Evolutionary conservation across 2,888 invertebrate genomes (phyloP), one percentile per base, ranked within the genome.

Genomic region (Gari tellinella): DNA sequence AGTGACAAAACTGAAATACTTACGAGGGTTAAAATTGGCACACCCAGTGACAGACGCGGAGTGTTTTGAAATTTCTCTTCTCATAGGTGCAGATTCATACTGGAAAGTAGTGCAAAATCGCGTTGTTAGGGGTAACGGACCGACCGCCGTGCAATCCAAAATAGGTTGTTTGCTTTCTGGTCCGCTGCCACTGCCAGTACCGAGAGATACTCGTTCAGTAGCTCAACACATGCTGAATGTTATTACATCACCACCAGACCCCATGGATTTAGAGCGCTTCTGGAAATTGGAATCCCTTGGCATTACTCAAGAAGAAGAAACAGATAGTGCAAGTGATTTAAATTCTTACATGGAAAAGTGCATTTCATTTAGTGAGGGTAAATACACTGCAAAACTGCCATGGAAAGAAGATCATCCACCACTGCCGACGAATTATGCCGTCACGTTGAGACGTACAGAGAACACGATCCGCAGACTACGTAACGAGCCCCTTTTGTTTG

Each of bases 11-110:
- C 10, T 31, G 10, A 31, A 31, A 31, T 31, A 31, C 4, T 31
- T 31, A 31, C 31, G 31, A 4, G 31, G 31, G 31, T 10, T 75
- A 15, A 62, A 41, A 26, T 31, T 69, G n/a, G 68, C 69, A 8
- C 73, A 73, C 46, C 60, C 66, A 12, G 26, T 58, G 19, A 10
- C 56, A 17, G 38, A 31, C 1, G 49, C 51, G 4, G 53, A 56
- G 3, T 15, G n/a, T 1, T 61, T 77, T 26, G 14, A 12, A 14
- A 26, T 77, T 0, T 62, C 61, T 19, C 14, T 69, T 10, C 40
- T 77, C 17, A 77, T 77, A 14, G 72, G 72, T n/a, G 72, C 66
- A 5, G 77, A 77, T 56, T 49, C 55, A 31, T 78, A 73, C 52
- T 73, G 69, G 73, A 53, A 61, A 12, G 31, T 73, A n/a, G 73